Evolutionary conservation across 1,140 invertebrate genomes (phyloP), one percentile per base, ranked within the genome.

Genomic region (Zaprionus kolodkinae): DNA sequence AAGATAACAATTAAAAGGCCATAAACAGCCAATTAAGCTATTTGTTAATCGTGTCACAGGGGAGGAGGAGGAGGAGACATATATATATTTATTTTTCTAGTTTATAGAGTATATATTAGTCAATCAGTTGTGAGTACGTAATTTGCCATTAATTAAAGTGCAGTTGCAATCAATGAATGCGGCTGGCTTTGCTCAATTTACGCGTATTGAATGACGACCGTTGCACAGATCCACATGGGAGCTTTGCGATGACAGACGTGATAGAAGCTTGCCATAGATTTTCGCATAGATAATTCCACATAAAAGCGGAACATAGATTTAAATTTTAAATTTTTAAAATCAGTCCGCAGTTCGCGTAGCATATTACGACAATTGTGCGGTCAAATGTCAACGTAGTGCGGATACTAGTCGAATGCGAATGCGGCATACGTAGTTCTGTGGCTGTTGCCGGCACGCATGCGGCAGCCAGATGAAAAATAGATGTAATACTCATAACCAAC

Each of bases 61-160:
- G 17, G 11, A 12, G 45, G 35, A 59, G 10, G 7, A 13, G 3
- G n/a, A 45, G 6, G 13, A 9, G 30, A 0, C 25, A 11, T 10
- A 9, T 48, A 9, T 7, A 48, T n/a, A 48, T 21, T 1, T 21
- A 21, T 1, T 21, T 30, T 30, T 30, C 1, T 30, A 6, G 27
- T 5, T 52, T 55, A 25, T 13, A 35, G 38, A 38, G 52, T 64
- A 71, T 48, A 15, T 45, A 0, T 3, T 0, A 10, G 68, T 36
- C 27, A 21, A 43, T 17, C 60, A 38, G n/a, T 3, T 2, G n/a
- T 38, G 11, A 12, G 12, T 17, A 11, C 38, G 25, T 17, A 57
- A 88, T 84, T 78, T 79, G 64, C 50, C 72, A 78, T 88, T 87
- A 87, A 87, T 87, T 88, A 78, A 87, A 89, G 80, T 84, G 80